Evolutionary conservation across 2,113 vertebrate genomes (phyloP), one percentile per base, ranked within the genome.

Genomic region (Oryzias celebensis): DNA sequence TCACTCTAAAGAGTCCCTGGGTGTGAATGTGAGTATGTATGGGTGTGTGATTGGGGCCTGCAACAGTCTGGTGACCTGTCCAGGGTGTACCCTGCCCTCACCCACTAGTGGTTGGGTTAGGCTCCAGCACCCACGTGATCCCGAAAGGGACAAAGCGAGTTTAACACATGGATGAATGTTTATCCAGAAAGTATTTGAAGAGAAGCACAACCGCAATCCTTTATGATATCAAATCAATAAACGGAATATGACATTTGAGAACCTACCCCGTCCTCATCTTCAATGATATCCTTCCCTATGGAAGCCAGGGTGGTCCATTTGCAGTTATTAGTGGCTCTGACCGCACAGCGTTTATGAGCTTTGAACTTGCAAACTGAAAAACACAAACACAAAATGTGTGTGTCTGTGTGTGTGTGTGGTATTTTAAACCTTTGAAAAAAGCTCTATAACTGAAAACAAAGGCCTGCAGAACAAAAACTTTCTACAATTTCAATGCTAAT

Each of bases 251-350:
- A 28, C 7, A 36, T 54, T 62, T 31, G 0, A 62, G 17, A 22
- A 85, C 88, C 93, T 84, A 98, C 97, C 85, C 96, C 97, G 13
- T 99, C 97, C 83, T 98, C 96, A 31, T 98, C 95, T 78, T 98
- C 97, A 44, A 98, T 95, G 26, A 98, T 96, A 68, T 99, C 97
- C 86, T 95, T 98, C 71, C 97, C 97, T 23, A 99, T 92, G 51
- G 97, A 98, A 23, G 96, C 96, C 88, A 99, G 86, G 0, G 97
- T 99, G 2, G 97, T 99, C 97, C 97, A 99, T 65, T 99, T 99
- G 89, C 97, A 99, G 84, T 98, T 99, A 80, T 98, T 99, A 18
- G 92, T 96, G 73, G 97, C 97, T 84, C 97, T 90, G 73, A 98
- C 97, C 1, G 97, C 97, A 72, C 97, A 99, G 63, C 97, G 93